A percentile compares a stretch with the other conserved stretches of the same genome.
Conservation (phyloP, 2,113 vertebrate genomes). For the Colossoma macropomum region DNA sequence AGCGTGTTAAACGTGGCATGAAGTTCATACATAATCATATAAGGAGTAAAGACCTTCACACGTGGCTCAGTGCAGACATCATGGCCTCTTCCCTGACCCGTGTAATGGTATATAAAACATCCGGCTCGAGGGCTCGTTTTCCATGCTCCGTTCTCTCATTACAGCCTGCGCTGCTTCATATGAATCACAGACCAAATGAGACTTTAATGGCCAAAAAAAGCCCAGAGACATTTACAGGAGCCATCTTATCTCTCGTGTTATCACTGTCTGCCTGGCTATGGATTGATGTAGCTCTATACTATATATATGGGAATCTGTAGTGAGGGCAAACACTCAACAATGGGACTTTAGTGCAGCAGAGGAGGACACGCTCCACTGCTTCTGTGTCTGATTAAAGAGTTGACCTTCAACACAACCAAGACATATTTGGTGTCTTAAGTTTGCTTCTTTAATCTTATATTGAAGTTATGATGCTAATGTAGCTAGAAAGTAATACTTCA, state of each 20-base stretch:
- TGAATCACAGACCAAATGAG: neutral
- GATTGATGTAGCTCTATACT: no score
- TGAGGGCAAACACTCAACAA: no score
- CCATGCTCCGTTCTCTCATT: neutral
- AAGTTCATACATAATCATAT: neutral
- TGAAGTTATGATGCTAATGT: no score
- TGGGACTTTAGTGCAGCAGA: no score
- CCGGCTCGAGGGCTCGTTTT: neutral
- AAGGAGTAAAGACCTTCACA: conserved; percentile 2
- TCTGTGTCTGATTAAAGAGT: no score
- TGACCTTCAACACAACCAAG: no score
- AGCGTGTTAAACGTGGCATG: neutral
- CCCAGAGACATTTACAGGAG: neutral
- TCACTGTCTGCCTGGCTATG: neutral
- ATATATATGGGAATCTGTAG: no score
- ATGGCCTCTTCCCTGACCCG: conserved; percentile 4
- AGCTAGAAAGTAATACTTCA: no score
- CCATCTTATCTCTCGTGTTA: neutral
- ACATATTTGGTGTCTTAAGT: no score
- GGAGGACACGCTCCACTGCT: no score
- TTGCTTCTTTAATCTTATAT: no score
- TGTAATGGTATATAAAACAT: conserved; percentile 27
- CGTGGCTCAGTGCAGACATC: neutral
- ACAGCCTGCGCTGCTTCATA: neutral
- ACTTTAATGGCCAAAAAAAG: neutral